A percentile compares a stretch with the other conserved stretches of the same genome.
phyloP scores from a whole-genome alignment of 2,888 invertebrate genomes.

The Polyommatus icarus region DNA sequence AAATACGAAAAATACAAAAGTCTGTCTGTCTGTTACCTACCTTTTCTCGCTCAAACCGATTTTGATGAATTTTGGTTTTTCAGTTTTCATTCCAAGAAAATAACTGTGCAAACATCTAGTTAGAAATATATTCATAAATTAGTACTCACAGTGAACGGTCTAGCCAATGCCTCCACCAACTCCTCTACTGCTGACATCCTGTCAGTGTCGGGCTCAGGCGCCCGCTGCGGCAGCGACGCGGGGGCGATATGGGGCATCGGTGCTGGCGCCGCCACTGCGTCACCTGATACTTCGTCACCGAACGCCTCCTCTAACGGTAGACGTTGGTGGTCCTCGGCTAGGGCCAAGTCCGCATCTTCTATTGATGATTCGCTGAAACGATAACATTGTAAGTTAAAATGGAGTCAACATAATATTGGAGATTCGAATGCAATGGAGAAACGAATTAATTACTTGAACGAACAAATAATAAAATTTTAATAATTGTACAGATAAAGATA shows the following conservation, averaged over 20 bases:
- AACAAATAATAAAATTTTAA: too few relatives aligned
- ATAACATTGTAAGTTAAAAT: neutral
- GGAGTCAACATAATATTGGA: neutral
- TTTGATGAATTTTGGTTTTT: too few relatives aligned
- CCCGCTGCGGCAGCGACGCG: slow-evolving; percentile 61
- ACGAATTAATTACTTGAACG: too few relatives aligned
- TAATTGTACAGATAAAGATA: too few relatives aligned
- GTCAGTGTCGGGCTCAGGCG: slow-evolving; percentile 63
- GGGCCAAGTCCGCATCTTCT: slow-evolving; percentile 57
- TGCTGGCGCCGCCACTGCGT: slow-evolving; percentile 69
- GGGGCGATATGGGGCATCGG: slow-evolving; percentile 64
- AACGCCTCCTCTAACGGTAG: slow-evolving; percentile 68
- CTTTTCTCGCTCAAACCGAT: too few relatives aligned
- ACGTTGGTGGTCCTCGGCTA: slow-evolving; percentile 61
- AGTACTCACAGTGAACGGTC: slow-evolving; percentile 69
- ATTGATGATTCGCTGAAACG: slow-evolving; percentile 62
- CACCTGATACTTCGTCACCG: slow-evolving; percentile 69
- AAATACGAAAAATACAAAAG: too few relatives aligned
- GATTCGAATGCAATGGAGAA: too few relatives aligned
- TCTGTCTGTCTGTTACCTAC: too few relatives aligned
- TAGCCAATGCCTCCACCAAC: slow-evolving; percentile 68
- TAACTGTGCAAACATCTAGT: too few relatives aligned
- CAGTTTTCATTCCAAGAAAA: too few relatives aligned
- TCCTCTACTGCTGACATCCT: slow-evolving; percentile 69
- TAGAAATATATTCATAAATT: neutral